Evolutionary conservation across 2,888 invertebrate genomes (phyloP), one percentile per base, ranked within the genome.

Genomic region (Ichneumon xanthorius): DNA sequence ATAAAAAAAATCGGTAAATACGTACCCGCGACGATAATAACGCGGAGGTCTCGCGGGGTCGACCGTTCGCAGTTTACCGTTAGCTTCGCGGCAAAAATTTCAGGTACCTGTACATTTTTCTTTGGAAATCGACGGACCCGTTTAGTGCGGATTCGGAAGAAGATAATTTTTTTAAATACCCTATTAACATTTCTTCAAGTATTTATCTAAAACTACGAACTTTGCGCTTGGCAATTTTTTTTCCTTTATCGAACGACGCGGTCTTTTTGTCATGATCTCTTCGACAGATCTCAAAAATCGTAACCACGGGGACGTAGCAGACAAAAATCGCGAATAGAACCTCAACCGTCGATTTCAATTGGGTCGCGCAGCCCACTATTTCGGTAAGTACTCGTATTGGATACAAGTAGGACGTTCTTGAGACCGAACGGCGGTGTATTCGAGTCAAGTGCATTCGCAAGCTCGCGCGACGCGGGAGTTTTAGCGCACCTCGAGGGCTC

Each of bases 341-440:
- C 87, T 82, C 84, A 84, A 80, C 79, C 82, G 70, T 81, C 80
- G 79, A 63, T 73, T 37, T 55, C 87, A 91, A 88, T 89, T 88
- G 88, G 90, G 90, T 90, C 90, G 77, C 90, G 76, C 76, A 90
- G 78, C 89, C 90, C 84, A 90, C 90, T 90, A 90, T 89, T 90
- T 88, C 87, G 70, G 48, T 45, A 82, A 68, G 37, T 58, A 72
- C 70, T 79, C 19, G 50, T 71, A 72, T 65, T 37, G 45, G 14
- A 50, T 16, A 30, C 76, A 22, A 33, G 40, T 72, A 4, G 2
- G 5, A 14, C 16, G 26, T n/a, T 33, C 11, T 26, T 63, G 30
- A 63, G n/a, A 33, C 30, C n/a, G 19, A 22, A 40, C 48, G 14
- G 26, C 50, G 16, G 50, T 37, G 63, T 16, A 37, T 65, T 76